phyloP scores from a whole-genome alignment of 2,888 invertebrate species.

The Diogma glabrata region DNA sequence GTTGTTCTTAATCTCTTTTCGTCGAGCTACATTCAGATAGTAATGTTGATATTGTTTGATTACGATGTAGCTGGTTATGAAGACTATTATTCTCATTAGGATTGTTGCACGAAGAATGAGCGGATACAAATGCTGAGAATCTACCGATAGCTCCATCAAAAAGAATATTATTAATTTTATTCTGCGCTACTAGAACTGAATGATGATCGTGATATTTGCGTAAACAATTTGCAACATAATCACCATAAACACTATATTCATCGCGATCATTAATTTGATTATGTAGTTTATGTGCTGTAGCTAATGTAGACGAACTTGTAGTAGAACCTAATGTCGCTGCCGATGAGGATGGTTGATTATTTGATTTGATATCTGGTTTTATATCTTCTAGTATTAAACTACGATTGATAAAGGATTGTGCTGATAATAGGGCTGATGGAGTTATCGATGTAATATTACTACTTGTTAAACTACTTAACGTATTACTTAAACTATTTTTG shows the following conservation, averaged over 20 bases:
- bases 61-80: constrained; percentile 6
- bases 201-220: constrained; percentile 9
- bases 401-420: background rate
- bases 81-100: background rate
- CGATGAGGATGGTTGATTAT: background rate
- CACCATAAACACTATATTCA: constrained; percentile 6
- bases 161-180: constrained; percentile 7
- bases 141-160: constrained; percentile 7
- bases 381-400: background rate
- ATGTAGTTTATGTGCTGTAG: no score
- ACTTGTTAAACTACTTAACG: background rate
- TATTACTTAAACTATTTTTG: no score
- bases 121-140: background rate
- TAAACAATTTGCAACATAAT: constrained; percentile 7
- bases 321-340: background rate
- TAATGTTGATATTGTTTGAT: background rate
- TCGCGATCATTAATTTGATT: background rate
- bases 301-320: background rate
- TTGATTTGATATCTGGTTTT: background rate
- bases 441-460: background rate
- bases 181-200: constrained; percentile 5
- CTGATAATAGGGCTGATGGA: background rate
- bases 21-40: constrained; percentile 4
- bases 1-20: constrained; percentile 5
- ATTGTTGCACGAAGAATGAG: background rate